Base-by-base conservation (phyloP, 2,797 vertebrate species). In the Sitta carolinensis region DNA sequence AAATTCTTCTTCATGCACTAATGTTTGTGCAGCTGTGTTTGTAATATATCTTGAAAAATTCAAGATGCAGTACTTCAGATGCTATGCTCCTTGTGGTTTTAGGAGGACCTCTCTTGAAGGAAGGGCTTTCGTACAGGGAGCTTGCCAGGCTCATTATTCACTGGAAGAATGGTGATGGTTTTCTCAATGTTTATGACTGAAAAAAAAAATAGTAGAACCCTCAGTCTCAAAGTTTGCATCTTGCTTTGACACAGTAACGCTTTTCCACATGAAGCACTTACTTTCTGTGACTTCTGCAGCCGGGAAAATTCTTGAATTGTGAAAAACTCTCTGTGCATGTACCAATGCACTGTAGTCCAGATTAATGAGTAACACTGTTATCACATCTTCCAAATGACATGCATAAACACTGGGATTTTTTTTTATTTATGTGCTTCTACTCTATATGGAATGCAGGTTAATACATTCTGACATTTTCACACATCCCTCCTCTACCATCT, bases 11-110 rank as follows among this genome's bases (percentile, higher is more conserved):
- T 96, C 64, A 55, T 89, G 77, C 62, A 64, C 90, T 94, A 92
- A 90, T 11, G 1, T 95, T 97, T 96, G 87, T 7, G 58, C 96
- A 97, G 96, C 96, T 97, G 96, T 96, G 93, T 94, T 96, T 96
- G 92, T 95, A 92, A 92, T 92, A 66, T 85, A 90, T 89, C 93
- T 85, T 95, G 70, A 86, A 86, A 96, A 96, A 84, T 87, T 87
- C 77, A 73, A 95, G 91, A 91, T 89, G 48, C 52, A 51, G 94
- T 93, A 72, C 70, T 96, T 92, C 80, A 89, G 90, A 77, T 90
- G 66, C 81, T 84, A 4, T 81, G 83, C n/a, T 95, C 51, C 85
- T 97, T 89, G 86, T 96, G 96, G 67, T 91, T 95, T 95, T 67
- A 89, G 80, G 87, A 93, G 74, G 83, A 64, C 51, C 64, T 87